Percentiles rank a stretch among this genome's conserved stretches.
Conservation (phyloP, 2,888 invertebrate species). For the Aphidoletes aphidimyza region DNA sequence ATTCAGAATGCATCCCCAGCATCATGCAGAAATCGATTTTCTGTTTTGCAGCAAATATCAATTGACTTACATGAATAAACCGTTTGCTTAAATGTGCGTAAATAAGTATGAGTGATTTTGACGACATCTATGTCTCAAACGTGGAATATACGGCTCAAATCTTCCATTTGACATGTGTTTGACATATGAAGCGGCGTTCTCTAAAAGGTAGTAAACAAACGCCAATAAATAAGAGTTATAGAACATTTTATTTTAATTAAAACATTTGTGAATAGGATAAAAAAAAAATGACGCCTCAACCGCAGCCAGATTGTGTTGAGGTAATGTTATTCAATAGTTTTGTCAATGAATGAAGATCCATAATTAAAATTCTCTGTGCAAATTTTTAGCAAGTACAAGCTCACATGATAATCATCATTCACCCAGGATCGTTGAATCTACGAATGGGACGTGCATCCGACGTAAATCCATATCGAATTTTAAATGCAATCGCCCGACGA, state of each 20-base stretch:
- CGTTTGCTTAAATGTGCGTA: no score
- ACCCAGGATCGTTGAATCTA: constrained; percentile 90
- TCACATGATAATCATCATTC: constrained; percentile 89
- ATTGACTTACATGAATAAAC: no score
- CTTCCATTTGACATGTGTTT: not conserved
- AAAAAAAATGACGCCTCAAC: constrained; percentile 49
- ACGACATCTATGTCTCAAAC: not conserved
- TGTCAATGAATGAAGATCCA: not conserved
- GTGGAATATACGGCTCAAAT: not conserved
- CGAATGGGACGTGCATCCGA: constrained; percentile 93
- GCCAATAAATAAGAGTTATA: not conserved
- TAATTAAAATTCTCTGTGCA: not conserved
- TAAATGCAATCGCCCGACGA: constrained; percentile 71
- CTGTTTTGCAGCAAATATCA: no score
- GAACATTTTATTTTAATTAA: not conserved
- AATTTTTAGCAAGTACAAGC: constrained; percentile 77
- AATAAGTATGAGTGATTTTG: not conserved
- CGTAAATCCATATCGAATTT: constrained; percentile 82
- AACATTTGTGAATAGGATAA: not conserved
- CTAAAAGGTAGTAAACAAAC: constrained; percentile 1
- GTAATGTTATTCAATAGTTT: not conserved
- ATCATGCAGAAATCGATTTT: no score
- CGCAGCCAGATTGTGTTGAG: constrained; percentile 40
- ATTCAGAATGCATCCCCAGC: no score
- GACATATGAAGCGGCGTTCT: constrained; percentile 14